Percentiles rank a stretch among this genome's conserved stretches.
Conservation (phyloP, 2,888 invertebrate genomes). For the Rhingia rostrata region DNA sequence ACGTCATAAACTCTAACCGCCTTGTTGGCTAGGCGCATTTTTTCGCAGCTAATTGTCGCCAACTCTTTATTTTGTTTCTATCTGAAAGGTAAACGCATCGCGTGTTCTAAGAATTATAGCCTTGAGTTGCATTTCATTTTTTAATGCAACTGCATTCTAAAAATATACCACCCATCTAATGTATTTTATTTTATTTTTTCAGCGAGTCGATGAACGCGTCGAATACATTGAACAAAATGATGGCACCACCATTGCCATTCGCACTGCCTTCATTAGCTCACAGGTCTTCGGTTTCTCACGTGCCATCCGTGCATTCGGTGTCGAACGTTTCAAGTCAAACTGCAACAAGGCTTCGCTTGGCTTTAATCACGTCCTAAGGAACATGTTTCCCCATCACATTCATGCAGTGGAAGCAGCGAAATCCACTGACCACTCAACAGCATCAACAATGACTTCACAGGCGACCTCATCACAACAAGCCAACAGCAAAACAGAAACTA, state of each 20-base stretch:
- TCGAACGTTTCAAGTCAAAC: constrained; percentile 94
- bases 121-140: constrained; percentile 25
- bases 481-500: constrained; percentile 82
- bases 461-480: constrained; percentile 77
- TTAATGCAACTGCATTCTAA: constrained; percentile 10
- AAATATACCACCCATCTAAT: constrained; percentile 21
- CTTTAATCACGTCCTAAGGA: constrained; percentile 91
- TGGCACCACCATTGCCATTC: constrained; percentile 89
- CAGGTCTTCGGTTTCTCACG: constrained; percentile 93
- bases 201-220: constrained; percentile 96
- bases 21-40: no score
- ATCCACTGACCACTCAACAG: constrained; percentile 63
- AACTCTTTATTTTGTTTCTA: neutral
- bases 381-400: constrained; percentile 86
- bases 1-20: no score
- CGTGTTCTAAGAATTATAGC: constrained; percentile 1
- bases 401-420: constrained; percentile 41
- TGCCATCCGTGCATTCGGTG: constrained; percentile 94
- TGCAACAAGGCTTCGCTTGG: constrained; percentile 91
- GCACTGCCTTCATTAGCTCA: constrained; percentile 95
- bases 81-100: constrained; percentile 20
- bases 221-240: constrained; percentile 90
- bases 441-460: constrained; percentile 77
- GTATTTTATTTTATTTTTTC: constrained; percentile 76
- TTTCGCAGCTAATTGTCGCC: no score